Evolutionary conservation across 2,888 invertebrate species (phyloP), one percentile per base, ranked within the genome.

Genomic region (Diarsia dahlii): DNA sequence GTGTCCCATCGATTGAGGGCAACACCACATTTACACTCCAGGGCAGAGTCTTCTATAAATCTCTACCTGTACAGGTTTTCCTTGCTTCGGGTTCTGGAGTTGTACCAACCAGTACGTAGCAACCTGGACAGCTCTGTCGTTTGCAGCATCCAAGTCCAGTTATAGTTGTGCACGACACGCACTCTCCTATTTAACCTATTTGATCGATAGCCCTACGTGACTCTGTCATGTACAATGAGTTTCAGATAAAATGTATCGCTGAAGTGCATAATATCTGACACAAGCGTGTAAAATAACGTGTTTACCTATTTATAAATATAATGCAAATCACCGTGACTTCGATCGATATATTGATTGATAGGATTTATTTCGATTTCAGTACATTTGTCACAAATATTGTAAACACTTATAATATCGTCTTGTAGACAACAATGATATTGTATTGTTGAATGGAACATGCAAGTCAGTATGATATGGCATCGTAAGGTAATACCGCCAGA

Each of bases 361-460:
- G 0, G 20, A 13, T 60, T 39, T 60, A 48, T 23, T 54, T 6
- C 9, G 46, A 34, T 62, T 45, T 63, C 48, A 63, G 52, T 23
- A 20, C 20, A 63, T 63, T 46, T 34, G 15, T 15, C 13, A 34
- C 34, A 15, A 3, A 23, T 18, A 15, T 20, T 60, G 20, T 60
- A 60, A 73, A 72, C 60, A 72, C 2, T 52, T 46, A 28, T 65
- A 9, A 63, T 39, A 39, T 50, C 20, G 23, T 0, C 3, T 45
- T 71, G 18, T 28, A 76, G 68, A 76, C 46, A 52, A 76, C 23
- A 67, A 67, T 60, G 12, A 39, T 15, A 39, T 39, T 48, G n/a
- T 28, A 20, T 54, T 39, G 15, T 46, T 67, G 0, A 39, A 50
- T 10, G 1, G 1, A 23, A 28, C n/a, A n/a, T 50, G 50, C 60